Base-by-base conservation (phyloP, 2,888 invertebrate species). In the Megaustenia siamemsis region DNA sequence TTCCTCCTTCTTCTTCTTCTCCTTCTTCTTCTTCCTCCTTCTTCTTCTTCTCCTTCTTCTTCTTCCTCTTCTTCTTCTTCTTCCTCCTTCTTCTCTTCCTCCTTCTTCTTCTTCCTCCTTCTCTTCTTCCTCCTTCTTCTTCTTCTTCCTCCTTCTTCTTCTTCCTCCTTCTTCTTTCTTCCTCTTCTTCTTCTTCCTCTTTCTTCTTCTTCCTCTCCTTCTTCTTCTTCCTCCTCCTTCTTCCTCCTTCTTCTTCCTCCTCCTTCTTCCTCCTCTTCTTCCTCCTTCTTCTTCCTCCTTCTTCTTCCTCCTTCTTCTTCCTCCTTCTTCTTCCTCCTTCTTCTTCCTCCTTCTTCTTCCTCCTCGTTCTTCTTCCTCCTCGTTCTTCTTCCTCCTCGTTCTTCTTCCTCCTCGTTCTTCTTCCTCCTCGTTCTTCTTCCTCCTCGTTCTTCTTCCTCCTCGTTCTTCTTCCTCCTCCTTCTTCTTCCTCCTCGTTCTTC, bases 161-260 rank as follows among this genome's bases (percentile, higher is more conserved):
- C 24, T n/a, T 60, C n/a, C 24, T n/a, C 24, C 5, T 60, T 6
- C 71, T 3, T 69, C 45, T 81, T 28, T 81, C 53, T 81, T 28
- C 53, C 69, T 81, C 24, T 81, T 45, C 53, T 38, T 81, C 81
- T 81, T n/a, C 71, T 53, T 71, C 45, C 71, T 32, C 71, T 32
- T 69, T n/a, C n/a, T 12, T 60, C 60, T 60, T 12, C 24, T n/a
- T 60, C n/a, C 24, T n/a, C 24, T 12, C 24, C 60, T 60, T 12
- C 24, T 5, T 60, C n/a, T 21, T n/a, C n/a, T 12, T 60, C n/a
- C 24, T 12, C n/a, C 53, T 81, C 53, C 40, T n/a, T 78, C n/a
- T 28, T 43, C 49, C 66, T 66, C 80, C 69, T 43, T 69, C 69
- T 49, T 18, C 49, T 38, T 49, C 45, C 32, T 28, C 49, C 32